Conservation (phyloP, 1,140 invertebrate genomes). For the Plectus sambesii region DNA sequence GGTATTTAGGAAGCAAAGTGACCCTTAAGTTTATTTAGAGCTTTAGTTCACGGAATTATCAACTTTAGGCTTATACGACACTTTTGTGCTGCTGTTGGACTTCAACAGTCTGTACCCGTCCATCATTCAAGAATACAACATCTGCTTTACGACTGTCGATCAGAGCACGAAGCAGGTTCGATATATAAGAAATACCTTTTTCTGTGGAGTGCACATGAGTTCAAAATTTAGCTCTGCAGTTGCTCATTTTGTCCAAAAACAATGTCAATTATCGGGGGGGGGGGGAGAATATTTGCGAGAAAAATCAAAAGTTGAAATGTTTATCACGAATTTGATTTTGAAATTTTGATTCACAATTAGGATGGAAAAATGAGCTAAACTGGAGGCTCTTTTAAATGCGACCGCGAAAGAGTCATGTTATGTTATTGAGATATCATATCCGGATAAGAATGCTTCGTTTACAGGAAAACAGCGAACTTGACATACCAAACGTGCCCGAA, state of each 20-base stretch:
- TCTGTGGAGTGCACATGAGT: neutral
- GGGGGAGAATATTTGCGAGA: no score
- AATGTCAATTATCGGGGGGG: no score
- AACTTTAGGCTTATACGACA: constrained; percentile 73
- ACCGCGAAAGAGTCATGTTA: constrained; percentile 1
- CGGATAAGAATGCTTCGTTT: constrained; percentile 36
- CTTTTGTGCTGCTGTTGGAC: constrained; percentile 84
- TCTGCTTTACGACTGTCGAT: constrained; percentile 81
- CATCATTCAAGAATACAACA: constrained; percentile 98
- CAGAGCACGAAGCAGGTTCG: no score
- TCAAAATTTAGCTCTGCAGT: no score
- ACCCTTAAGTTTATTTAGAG: constrained; percentile 2
- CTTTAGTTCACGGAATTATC: constrained; percentile 2
- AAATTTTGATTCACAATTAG: no score
- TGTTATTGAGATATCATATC: constrained; percentile 24
- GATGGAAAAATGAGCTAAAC: no score
- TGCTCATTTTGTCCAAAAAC: no score
- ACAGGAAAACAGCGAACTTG: constrained; percentile 23
- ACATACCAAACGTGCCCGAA: constrained; percentile 51
- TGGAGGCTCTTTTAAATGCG: no score
- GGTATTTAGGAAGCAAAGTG: neutral
- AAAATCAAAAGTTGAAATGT: no score
- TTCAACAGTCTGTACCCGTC: constrained; percentile 98
- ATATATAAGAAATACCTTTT: neutral
- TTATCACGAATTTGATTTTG: no score